phyloP scores from a whole-genome alignment of 2,113 vertebrate species.

The Hypomesus transpacificus region DNA sequence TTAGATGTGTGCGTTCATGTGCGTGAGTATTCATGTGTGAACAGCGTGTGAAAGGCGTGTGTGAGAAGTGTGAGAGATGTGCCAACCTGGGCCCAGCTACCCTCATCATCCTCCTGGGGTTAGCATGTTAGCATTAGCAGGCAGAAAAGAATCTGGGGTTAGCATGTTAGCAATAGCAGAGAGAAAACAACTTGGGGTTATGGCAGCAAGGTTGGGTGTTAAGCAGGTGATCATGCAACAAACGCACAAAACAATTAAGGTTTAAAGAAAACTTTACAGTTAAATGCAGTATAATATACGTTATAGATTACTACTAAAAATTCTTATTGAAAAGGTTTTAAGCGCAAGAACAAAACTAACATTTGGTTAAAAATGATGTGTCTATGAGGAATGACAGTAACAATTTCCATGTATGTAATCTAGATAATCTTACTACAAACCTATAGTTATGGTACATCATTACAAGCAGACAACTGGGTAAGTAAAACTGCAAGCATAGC shows the following conservation, averaged over 20 bases:
- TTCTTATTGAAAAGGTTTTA: no score
- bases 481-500: no score
- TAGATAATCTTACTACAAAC: no score
- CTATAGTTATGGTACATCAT: no score
- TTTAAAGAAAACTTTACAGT: background rate
- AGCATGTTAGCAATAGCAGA: background rate
- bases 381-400: no score
- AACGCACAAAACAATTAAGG: background rate
- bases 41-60: constrained; percentile 8
- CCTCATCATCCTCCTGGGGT: constrained; percentile 98
- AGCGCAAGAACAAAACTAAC: no score
- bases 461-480: no score
- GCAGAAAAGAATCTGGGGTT: no score
- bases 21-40: background rate
- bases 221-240: constrained; percentile 33
- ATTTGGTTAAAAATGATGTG: no score
- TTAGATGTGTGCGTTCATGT: no score
- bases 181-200: no score
- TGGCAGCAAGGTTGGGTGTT: background rate
- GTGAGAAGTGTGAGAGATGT: constrained; percentile 26
- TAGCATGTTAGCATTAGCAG: constrained; percentile 48
- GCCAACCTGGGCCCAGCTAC: constrained; percentile 99
- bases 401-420: no score
- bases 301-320: background rate
- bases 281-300: background rate